A percentile compares a stretch with the other conserved stretches of the same genome.
phyloP scores from a whole-genome alignment of 2,797 vertebrate species.

The Enteromius mattozi region DNA sequence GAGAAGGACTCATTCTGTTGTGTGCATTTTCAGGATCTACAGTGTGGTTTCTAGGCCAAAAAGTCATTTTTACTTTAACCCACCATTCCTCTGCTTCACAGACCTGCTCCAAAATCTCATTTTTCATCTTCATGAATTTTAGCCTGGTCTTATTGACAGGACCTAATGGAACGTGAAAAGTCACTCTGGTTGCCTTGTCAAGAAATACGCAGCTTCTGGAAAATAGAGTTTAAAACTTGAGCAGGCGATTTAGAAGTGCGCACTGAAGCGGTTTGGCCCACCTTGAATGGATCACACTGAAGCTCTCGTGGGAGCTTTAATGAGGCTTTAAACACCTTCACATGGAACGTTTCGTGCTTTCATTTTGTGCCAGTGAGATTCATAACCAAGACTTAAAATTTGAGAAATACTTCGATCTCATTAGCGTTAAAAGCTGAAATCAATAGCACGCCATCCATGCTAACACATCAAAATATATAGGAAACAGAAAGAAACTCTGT shows the following conservation, averaged over 20 bases:
- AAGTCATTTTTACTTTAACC: slow-evolving; percentile 52
- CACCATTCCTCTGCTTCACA: slow-evolving; percentile 51
- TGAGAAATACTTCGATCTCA: slow-evolving; percentile 13
- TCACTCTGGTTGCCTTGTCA: slow-evolving; percentile 57
- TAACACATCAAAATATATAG: not conserved
- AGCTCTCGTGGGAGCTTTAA: slow-evolving; percentile 42
- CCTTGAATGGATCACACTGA: slow-evolving; percentile 47
- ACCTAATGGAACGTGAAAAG: slow-evolving; percentile 65
- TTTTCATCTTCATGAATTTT: slow-evolving; percentile 59
- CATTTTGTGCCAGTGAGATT: slow-evolving; percentile 18
- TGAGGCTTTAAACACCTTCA: slow-evolving; percentile 49
- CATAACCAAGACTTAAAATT: slow-evolving; percentile 9
- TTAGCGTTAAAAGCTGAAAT: slow-evolving; percentile 3
- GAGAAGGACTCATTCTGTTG: slow-evolving; percentile 19
- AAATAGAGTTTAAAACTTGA: slow-evolving; percentile 62
- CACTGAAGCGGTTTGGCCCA: slow-evolving; percentile 53
- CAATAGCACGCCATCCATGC: not conserved
- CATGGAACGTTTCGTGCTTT: slow-evolving; percentile 15
- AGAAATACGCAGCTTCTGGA: slow-evolving; percentile 58
- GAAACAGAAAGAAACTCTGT: not conserved
- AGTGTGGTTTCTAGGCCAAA: slow-evolving; percentile 41
- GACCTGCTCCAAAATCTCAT: slow-evolving; percentile 41
- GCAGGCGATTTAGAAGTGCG: slow-evolving; percentile 59
- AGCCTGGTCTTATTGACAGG: slow-evolving; percentile 55
- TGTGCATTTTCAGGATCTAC: slow-evolving; percentile 14